Conservation (phyloP, 2,888 invertebrate species). For the Zeuzera pyrina region DNA sequence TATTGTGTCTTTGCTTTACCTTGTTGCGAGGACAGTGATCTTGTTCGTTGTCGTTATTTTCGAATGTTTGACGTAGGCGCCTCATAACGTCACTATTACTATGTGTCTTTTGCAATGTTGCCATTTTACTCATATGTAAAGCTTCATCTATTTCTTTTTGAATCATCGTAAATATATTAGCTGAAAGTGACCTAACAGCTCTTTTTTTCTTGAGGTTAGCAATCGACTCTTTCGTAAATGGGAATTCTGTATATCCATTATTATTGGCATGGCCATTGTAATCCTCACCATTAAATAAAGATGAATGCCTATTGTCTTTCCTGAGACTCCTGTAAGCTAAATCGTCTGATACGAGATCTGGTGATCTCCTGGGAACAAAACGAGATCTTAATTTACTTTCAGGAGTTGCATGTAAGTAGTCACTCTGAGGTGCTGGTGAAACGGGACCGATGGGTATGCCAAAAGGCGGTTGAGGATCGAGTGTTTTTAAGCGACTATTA, state of each 20-base stretch:
- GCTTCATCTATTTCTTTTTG: conserved; percentile 77
- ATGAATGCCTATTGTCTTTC: conserved; percentile 80
- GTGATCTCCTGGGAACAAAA: conserved; percentile 79
- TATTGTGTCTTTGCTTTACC: conserved; percentile 69
- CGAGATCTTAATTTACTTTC: conserved; percentile 73
- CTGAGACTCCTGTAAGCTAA: conserved; percentile 88
- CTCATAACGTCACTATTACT: conserved; percentile 75
- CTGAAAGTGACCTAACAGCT: conserved; percentile 86
- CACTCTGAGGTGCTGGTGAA: conserved; percentile 83
- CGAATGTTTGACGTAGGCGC: conserved; percentile 57
- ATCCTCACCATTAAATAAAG: conserved; percentile 60
- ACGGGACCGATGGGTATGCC: conserved; percentile 92
- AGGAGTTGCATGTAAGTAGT: conserved; percentile 86
- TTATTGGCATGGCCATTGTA: conserved; percentile 62
- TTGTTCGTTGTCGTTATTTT: conserved; percentile 57
- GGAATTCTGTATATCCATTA: conserved; percentile 43
- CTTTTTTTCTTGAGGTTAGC: conserved; percentile 79
- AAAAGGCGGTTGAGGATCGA: conserved; percentile 91
- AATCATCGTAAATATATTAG: conserved; percentile 85
- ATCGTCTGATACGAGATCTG: conserved; percentile 90
- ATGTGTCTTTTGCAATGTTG: conserved; percentile 73
- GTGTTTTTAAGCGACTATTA: conserved; percentile 79
- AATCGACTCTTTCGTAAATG: conserved; percentile 44
- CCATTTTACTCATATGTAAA: conserved; percentile 61
- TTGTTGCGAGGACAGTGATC: conserved; percentile 61